Evolutionary conservation across 1,140 invertebrate species (phyloP), one percentile per base, ranked within the genome.

Genomic region (Papilio xuthus): DNA sequence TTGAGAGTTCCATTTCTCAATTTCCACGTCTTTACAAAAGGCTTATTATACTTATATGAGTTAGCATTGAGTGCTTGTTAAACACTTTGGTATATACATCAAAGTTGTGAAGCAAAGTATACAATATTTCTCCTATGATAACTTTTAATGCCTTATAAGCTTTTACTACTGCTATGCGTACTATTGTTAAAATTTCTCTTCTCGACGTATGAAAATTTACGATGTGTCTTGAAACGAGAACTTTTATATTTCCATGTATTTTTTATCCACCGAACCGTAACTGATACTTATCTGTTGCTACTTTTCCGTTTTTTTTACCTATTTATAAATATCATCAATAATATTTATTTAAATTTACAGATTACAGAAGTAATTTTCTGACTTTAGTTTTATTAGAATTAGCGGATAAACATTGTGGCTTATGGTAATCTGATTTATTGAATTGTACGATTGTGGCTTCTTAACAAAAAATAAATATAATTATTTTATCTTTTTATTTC

Each of bases 11-110:
- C 60, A 67, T 67, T 67, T 8, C 26, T 32, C 23, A 67, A 67
- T 12, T 26, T 28, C 12, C 9, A 63, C 10, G 28, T 63, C 6
- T 2, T n/a, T 4, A 23, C 56, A 28, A 60, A 67, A 28, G 60
- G 60, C 26, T 67, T 67, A 67, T 67, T 67, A 28, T 67, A 32
- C 28, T 67, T 67, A 7, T 26, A 63, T 67, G 15, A 67, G 26
- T 67, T 67, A 0, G 26, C 26, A 10, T 67, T 28, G 60, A 28
- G 26, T 28, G 26, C 60, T 67, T 18, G 60, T 67, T 67, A 28
- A 67, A 28, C 28, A 67, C 60, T 67, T 67, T 15, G 4, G 53
- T 67, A 67, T 67, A 6, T 9, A 32, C 23, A 28, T 63, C 6
- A 63, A 32, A 32, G 26, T 67, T 67, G 60, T 18, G 4, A 67